Conservation (phyloP, 2,888 invertebrate genomes). For the Allolobophora icterica region DNA sequence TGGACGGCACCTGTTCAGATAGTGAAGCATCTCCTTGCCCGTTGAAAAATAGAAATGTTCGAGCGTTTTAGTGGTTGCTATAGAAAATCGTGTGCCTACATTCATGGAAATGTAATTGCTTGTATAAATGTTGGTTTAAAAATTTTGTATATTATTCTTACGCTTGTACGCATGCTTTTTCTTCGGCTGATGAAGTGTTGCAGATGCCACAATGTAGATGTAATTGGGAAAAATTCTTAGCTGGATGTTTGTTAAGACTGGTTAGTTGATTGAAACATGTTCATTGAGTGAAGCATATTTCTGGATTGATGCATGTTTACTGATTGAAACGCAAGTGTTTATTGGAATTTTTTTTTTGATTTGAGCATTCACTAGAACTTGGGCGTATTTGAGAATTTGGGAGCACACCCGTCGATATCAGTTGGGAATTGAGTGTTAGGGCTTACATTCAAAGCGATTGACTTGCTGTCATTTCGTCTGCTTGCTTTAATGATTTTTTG, state of each 20-base stretch:
- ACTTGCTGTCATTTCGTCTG: not conserved
- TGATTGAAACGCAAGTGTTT: not conserved
- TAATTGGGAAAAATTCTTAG: not conserved
- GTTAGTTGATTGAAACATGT: not conserved
- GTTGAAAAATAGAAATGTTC: not conserved
- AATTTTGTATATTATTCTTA: not conserved
- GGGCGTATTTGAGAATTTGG: not conserved
- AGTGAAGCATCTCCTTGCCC: too few relatives aligned
- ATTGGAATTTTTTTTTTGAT: not conserved
- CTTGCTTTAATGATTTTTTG: not conserved
- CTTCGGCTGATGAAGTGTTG: not conserved
- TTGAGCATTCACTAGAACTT: not conserved
- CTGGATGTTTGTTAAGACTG: not conserved
- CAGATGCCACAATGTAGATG: not conserved
- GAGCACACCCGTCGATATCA: not conserved
- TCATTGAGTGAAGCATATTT: not conserved
- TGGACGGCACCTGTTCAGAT: too few relatives aligned
- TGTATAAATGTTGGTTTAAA: conserved; percentile 1
- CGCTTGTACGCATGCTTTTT: not conserved
- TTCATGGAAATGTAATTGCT: conserved; percentile 1
- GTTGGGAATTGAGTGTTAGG: not conserved
- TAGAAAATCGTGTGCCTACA: not conserved
- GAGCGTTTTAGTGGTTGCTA: not conserved
- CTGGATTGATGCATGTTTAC: too few relatives aligned
- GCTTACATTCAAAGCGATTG: not conserved